Evolutionary conservation across 2,888 invertebrate genomes (phyloP), one percentile per base, ranked within the genome.

Genomic region (Smittia aterrima): DNA sequence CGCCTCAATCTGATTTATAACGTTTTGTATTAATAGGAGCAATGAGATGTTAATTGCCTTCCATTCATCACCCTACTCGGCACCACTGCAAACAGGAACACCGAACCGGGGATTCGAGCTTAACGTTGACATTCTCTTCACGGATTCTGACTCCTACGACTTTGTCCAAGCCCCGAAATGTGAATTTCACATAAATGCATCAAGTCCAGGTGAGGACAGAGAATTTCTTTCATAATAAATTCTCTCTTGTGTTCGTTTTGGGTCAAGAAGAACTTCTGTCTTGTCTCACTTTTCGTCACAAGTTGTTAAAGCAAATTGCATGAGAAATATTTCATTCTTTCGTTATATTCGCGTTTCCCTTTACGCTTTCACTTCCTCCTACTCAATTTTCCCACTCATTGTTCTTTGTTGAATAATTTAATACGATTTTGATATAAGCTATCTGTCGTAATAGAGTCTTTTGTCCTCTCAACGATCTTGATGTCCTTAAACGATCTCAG

Each of bases 11-110:
- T 40, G n/a, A 64, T 27, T 64, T 22, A 27, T 64, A 11, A 6
- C 20, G 3, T 58, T 58, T 18, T 58, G 16, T 11, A 47, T 58
- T 40, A 24, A 62, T 40, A 84, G 90, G 54, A 92, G 93, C 0
- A 89, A 92, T 4, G 90, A 91, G 79, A 92, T 95, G 91, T 85
- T 94, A 70, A 92, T 95, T 6, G 93, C 93, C 72, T 94, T 95
- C 81, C 91, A 92, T 81, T 93, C 94, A 22, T 92, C 93, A 11
- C 90, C 93, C 0, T 90, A 90, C 80, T 91, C 92, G 76, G 91
- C 93, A 71, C 93, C 94, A 1, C 83, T 92, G 71, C 89, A 90
- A 74, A 86, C 86, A 6, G 86, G 86, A 3, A 82, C 82, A 74
- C 89, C 92, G 0, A 85, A 95, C 74, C 85, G 92, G 1, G 92